Evolutionary conservation across 2,113 vertebrate genomes (phyloP).

Genomic region (Dasyornis broadbenti): DNA sequence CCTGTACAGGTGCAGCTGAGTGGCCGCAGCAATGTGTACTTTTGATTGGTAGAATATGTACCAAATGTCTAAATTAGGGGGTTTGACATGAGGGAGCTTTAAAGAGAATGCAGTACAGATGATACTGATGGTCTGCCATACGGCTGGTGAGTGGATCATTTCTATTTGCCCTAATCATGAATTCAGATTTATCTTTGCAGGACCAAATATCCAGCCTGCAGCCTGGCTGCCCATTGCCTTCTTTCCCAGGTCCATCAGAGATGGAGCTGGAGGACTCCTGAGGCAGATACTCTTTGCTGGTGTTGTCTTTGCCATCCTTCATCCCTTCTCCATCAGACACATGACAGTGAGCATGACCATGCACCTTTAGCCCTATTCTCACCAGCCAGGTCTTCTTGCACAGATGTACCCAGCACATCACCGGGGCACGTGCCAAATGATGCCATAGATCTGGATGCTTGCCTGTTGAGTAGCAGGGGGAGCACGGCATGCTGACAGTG

Average conservation of each 20-base stretch:
- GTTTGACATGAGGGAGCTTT: neutral
- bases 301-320: neutral
- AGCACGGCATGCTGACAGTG: neutral
- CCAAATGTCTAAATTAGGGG: neutral
- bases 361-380: neutral
- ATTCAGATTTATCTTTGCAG: neutral
- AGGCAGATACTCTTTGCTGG: neutral
- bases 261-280: neutral
- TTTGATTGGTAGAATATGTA: neutral
- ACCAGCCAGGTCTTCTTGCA: neutral
- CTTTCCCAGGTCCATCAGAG: neutral
- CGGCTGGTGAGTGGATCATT: neutral
- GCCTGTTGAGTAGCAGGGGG: neutral
- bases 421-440: accelerated
- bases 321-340: neutral
- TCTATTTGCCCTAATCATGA: accelerated
- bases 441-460: accelerated
- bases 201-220: neutral
- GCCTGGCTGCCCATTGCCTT: neutral
- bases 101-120: neutral
- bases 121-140: neutral
- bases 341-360: accelerated
- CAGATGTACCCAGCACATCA: neutral
- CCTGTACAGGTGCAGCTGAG: neutral
- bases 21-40: neutral